Conservation (phyloP, 1,140 invertebrate species). For the Conus betulinus region DNA sequence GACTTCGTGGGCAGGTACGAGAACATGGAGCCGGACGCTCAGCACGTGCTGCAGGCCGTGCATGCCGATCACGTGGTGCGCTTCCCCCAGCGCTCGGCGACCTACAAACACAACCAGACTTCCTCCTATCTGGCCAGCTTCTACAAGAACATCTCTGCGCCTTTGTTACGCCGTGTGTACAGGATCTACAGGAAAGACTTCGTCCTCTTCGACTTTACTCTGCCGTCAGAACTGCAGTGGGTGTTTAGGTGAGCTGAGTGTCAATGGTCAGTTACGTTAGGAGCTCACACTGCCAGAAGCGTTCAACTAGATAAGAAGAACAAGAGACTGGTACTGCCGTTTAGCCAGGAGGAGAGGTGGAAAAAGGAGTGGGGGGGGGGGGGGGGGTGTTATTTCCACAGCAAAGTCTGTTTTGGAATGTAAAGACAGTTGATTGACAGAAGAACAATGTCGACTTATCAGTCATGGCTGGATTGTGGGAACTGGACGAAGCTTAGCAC, state of each 20-base stretch:
- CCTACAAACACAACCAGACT: slow-evolving; percentile 24
- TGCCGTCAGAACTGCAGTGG: slow-evolving; percentile 15
- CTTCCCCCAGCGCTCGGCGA: slow-evolving; percentile 16
- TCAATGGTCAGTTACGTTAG: no score
- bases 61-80: slow-evolving; percentile 21
- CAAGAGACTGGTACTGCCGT: no score
- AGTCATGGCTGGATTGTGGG: no score
- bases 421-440: no score
- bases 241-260: not conserved
- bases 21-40: slow-evolving; percentile 20
- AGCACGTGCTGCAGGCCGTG: slow-evolving; percentile 26
- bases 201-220: slow-evolving; percentile 2
- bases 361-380: no score
- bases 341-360: no score
- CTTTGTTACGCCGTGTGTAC: slow-evolving; percentile 22
- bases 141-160: not conserved
- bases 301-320: no score
- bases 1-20: slow-evolving; percentile 42
- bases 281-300: no score
- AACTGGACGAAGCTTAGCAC: no score
- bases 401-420: no score
- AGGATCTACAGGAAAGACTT: slow-evolving; percentile 7
- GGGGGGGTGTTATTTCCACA: no score
- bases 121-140: not conserved
- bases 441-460: no score